Percentiles rank a stretch among this genome's conserved stretches.
These are phyloP conservation scores for Eulacestoma nigropectus DNA, from an alignment of 2,113 vertebrate species.

Conservation along the genomic window DNA sequence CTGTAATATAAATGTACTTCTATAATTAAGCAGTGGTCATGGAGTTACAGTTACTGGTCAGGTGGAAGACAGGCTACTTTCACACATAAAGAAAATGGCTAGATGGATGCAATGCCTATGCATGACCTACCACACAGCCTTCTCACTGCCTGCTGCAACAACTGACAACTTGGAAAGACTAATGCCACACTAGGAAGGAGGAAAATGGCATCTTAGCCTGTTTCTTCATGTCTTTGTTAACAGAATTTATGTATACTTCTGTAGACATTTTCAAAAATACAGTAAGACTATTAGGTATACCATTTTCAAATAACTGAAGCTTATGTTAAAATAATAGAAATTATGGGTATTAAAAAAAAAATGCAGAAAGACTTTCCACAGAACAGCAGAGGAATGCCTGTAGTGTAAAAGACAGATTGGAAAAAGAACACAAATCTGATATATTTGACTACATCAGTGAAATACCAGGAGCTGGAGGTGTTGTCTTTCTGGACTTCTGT, in stretches of 20 bases:
- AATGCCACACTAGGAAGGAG: neutral
- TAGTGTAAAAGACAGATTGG: neutral
- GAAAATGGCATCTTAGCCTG: neutral
- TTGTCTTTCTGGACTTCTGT: neutral
- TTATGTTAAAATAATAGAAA: neutral
- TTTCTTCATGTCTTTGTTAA: neutral
- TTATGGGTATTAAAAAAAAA: neutral
- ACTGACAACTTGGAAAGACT: neutral
- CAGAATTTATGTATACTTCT: neutral
- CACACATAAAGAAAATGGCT: neutral
- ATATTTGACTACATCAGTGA: neutral
- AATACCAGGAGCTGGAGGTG: neutral
- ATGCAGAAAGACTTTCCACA: neutral
- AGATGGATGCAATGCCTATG: neutral
- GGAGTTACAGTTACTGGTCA: neutral
- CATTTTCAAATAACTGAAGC: neutral
- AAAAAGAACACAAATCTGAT: neutral
- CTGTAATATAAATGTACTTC: neutral
- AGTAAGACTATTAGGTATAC: neutral
- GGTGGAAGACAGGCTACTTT: neutral
- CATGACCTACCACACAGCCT: neutral
- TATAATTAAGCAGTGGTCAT: neutral
- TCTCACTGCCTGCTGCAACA: neutral
- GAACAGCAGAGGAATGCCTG: neutral
- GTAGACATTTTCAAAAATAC: neutral